These are phyloP conservation scores for Sminthurides bifidus DNA, from an alignment of 1,140 invertebrate species.

Conservation along the genomic window DNA sequence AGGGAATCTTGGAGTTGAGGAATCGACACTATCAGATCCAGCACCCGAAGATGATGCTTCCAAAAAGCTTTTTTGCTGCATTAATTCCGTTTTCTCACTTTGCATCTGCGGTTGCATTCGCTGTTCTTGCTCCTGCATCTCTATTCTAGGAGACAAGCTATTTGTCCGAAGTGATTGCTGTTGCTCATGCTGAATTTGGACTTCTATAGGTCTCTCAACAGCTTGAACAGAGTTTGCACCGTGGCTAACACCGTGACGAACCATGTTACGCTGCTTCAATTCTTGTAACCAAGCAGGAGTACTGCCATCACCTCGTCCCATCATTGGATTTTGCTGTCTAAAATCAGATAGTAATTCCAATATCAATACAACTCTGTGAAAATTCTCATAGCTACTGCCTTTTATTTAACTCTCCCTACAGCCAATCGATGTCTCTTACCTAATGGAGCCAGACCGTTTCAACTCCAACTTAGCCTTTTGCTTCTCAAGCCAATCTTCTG, in stretches of 20 bases:
- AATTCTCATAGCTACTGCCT: not conserved
- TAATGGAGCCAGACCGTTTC: conserved; percentile 13
- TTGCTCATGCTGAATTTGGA: too few species aligned
- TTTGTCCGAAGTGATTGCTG: too few species aligned
- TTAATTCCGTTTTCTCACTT: too few species aligned
- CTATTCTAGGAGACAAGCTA: too few species aligned
- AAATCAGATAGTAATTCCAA: not conserved
- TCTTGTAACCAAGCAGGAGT: conserved; percentile 1
- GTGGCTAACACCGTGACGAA: too few species aligned
- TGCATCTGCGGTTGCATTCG: too few species aligned
- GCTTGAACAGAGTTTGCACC: too few species aligned
- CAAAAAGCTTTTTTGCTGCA: too few species aligned
- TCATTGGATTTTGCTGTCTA: not conserved
- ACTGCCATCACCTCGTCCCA: not conserved
- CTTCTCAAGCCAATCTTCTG: conserved; percentile 29
- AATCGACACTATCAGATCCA: too few species aligned
- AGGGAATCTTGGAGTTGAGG: conserved; percentile 28
- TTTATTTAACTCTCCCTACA: not conserved
- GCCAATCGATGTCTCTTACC: not conserved
- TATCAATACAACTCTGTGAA: not conserved
- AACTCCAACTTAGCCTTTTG: conserved; percentile 28
- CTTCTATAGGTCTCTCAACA: too few species aligned
- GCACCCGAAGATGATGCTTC: too few species aligned
- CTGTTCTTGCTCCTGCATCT: too few species aligned
- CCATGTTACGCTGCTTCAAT: not conserved